These are phyloP conservation scores for Muricea muricata DNA, from an alignment of 92 coral and sea anemone genomes.

Conservation along the genomic window DNA sequence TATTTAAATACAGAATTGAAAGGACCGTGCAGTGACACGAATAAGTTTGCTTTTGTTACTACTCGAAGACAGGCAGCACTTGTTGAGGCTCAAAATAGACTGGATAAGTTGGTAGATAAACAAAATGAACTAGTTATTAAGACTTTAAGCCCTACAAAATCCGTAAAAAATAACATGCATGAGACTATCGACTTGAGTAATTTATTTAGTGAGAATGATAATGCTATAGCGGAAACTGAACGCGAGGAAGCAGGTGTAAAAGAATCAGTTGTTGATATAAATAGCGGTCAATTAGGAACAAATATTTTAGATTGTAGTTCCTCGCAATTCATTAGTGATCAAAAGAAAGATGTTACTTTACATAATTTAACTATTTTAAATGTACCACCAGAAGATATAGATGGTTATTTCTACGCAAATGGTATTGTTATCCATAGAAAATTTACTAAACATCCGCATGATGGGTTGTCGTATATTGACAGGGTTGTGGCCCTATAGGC, in stretches of 20 bases:
- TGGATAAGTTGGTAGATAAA: constrained; percentile 56
- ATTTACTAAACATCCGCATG: constrained; percentile 6
- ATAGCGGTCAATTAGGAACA: background rate
- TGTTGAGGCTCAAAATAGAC: constrained; percentile 39
- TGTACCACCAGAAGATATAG: constrained; percentile 61
- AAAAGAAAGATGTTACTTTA: constrained; percentile 51
- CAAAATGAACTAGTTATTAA: constrained; percentile 54
- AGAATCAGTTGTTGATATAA: background rate
- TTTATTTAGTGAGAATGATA: background rate
- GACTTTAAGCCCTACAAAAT: constrained; percentile 30
- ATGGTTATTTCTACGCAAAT: constrained; percentile 61
- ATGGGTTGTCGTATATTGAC: background rate
- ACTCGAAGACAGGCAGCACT: background rate
- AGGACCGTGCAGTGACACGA: background rate
- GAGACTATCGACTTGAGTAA: background rate
- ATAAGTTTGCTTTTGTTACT: background rate
- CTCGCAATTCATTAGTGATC: constrained; percentile 41
- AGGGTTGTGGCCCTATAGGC: constrained; percentile 15
- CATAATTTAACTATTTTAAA: background rate
- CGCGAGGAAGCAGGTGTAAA: background rate
- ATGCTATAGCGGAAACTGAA: background rate
- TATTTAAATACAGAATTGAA: background rate
- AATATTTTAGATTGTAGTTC: constrained; percentile 57
- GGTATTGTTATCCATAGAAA: constrained; percentile 54
- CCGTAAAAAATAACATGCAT: background rate